Base-by-base conservation (phyloP, 2,113 vertebrate genomes). In the Alethe diademata region DNA sequence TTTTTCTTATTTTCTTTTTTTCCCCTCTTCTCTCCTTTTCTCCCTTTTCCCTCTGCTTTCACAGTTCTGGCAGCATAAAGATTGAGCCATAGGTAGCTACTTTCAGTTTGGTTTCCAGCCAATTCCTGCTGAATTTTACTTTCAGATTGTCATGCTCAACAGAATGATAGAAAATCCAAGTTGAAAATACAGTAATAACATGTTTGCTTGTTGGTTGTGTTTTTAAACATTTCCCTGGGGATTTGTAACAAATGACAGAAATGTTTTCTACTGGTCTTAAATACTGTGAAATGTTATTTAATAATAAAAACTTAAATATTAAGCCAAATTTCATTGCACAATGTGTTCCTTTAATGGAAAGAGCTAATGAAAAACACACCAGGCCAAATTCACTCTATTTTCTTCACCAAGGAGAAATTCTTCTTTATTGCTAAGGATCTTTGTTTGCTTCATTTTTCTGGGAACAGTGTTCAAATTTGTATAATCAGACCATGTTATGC, bases 181-280 rank as follows among this genome's bases (percentile, higher is more conserved):
- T 35, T 75, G 64, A 94, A 94, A 96, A 94, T 78, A 93, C 31
- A 53, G 48, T 88, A 92, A 86, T 88, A 88, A 74, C 17, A 75
- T 67, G 31, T 92, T 93, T 94, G 56, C 71, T 93, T 88, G 72
- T 86, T 88, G 51, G 19, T 67, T 78, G 92, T 90, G 60, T 71
- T 95, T 92, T 93, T 65, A 88, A 92, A 88, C 71, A 90, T 81
- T 86, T 96, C 95, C 72, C 75, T 43, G 4, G 15, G 69, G 79
- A 84, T 86, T 95, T 94, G 93, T 94, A 92, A 92, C 82, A 94
- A 93, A 93, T 90, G 51, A 93, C 85, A 88, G 66, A 92, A 94
- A 92, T 74, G 28, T 92, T 94, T 96, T 96, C 94, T 96, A 95
- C 95, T 80, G 88, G 93, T 96, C 78, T 97, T 96, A 96, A 93